Conservation (phyloP, 2,113 vertebrate genomes). For the Craseonycteris thonglongyai region DNA sequence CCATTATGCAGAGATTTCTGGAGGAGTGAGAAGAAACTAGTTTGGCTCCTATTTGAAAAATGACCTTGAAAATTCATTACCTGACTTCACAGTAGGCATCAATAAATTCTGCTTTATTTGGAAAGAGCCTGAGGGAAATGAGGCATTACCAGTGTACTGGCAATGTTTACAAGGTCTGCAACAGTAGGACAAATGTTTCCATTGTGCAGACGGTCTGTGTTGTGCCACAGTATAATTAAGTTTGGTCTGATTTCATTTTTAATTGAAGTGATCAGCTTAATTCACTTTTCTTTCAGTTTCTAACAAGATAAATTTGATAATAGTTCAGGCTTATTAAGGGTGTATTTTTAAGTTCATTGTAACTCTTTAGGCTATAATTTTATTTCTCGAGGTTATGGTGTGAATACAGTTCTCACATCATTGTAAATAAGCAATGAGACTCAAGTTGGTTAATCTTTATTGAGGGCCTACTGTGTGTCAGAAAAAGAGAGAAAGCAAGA, state of each 20-base stretch:
- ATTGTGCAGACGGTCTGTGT: not conserved
- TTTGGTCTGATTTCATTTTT: slow-evolving; percentile 53
- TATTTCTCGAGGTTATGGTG: not conserved
- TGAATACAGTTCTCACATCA: not conserved
- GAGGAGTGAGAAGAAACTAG: slow-evolving; percentile 24
- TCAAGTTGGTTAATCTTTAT: not conserved
- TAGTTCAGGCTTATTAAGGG: slow-evolving; percentile 24
- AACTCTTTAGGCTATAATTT: slow-evolving; percentile 29
- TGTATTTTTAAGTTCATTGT: not conserved
- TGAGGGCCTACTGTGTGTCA: not conserved
- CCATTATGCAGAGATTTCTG: slow-evolving; percentile 33
- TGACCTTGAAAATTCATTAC: slow-evolving; percentile 57
- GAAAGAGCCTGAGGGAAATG: slow-evolving; percentile 29
- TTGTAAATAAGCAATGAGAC: not conserved
- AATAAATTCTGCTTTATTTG: slow-evolving; percentile 33
- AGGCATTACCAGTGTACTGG: not conserved
- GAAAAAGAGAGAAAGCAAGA: not conserved
- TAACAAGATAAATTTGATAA: slow-evolving; percentile 29
- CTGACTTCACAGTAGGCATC: slow-evolving; percentile 18
- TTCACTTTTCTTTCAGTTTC: slow-evolving; percentile 41
- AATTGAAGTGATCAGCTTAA: slow-evolving; percentile 54
- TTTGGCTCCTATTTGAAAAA: slow-evolving; percentile 50
- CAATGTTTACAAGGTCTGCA: slow-evolving; percentile 28
- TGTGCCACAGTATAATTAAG: not conserved
- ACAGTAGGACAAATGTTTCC: not conserved